These are phyloP conservation scores for Aurelia coerulea DNA, from an alignment of 30 jellyfish, hydroid and myxozoan species.

Conservation along the genomic window DNA sequence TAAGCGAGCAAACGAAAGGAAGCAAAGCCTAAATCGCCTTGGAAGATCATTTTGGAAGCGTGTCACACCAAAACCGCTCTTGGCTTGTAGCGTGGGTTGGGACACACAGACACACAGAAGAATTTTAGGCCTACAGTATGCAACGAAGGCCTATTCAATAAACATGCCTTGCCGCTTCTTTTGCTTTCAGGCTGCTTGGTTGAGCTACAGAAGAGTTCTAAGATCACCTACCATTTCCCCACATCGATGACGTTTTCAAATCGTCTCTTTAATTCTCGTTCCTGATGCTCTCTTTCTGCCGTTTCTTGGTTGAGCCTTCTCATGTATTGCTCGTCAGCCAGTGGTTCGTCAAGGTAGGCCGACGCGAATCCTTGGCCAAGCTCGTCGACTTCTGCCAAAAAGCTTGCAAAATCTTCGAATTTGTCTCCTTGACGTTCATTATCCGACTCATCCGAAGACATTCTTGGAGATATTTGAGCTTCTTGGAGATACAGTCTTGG, in stretches of 20 bases:
- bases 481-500: background rate
- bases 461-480: background rate
- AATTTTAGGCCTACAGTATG: conserved; percentile 1
- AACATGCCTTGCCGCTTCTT: conserved; percentile 17
- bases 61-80: conserved; percentile 6
- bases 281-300: conserved; percentile 10
- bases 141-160: conserved; percentile 2
- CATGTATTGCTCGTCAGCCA: too few species aligned
- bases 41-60: too few species aligned
- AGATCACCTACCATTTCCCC: conserved; percentile 17
- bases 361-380: conserved; percentile 12
- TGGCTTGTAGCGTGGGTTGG: background rate
- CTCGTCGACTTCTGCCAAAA: conserved; percentile 10
- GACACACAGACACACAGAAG: conserved; percentile 10
- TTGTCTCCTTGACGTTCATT: background rate
- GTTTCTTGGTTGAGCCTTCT: background rate
- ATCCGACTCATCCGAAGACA: conserved; percentile 19
- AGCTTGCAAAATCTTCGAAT: conserved; percentile 20
- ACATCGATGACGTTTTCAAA: background rate
- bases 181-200: conserved; percentile 19
- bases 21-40: too few species aligned
- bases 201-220: background rate
- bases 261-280: background rate
- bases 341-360: background rate
- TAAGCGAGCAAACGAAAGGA: too few species aligned